Conservation (phyloP, 2,113 vertebrate genomes). For the Rhinoderma darwinii region DNA sequence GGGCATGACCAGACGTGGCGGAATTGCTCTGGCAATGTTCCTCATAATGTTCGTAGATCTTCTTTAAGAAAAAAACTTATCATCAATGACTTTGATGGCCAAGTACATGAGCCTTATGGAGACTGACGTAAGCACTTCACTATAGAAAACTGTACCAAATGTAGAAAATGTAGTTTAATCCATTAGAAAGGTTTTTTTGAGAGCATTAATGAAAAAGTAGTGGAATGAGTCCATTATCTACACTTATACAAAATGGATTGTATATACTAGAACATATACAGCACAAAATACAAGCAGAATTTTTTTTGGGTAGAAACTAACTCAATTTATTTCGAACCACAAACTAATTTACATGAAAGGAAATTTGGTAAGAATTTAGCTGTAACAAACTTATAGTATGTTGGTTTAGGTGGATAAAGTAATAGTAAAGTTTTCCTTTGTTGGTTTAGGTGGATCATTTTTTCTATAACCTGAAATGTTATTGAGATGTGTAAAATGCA, state of each 20-base stretch:
- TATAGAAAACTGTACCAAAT: background rate
- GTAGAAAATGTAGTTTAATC: conserved; percentile 1
- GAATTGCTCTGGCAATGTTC: background rate
- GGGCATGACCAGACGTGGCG: no score
- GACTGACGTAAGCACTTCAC: background rate
- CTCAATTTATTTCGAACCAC: background rate
- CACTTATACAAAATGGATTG: background rate
- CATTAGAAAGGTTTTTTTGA: background rate
- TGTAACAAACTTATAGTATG: no score
- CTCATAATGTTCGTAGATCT: background rate
- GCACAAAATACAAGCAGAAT: background rate
- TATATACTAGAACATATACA: background rate
- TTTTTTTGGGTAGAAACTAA: background rate
- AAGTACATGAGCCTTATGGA: conserved; percentile 1
- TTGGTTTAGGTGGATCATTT: no score
- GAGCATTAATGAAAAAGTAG: background rate
- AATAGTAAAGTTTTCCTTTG: no score
- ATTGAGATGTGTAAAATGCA: no score
- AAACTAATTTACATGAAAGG: background rate
- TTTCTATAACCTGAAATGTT: no score
- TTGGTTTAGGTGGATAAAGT: no score
- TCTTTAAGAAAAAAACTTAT: background rate
- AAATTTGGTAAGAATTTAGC: no score
- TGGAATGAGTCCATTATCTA: conserved; percentile 1
- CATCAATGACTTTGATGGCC: background rate